A percentile compares a stretch with the other conserved stretches of the same genome.
Conservation (phyloP, 2,113 vertebrate genomes). For the Caranx melampygus region DNA sequence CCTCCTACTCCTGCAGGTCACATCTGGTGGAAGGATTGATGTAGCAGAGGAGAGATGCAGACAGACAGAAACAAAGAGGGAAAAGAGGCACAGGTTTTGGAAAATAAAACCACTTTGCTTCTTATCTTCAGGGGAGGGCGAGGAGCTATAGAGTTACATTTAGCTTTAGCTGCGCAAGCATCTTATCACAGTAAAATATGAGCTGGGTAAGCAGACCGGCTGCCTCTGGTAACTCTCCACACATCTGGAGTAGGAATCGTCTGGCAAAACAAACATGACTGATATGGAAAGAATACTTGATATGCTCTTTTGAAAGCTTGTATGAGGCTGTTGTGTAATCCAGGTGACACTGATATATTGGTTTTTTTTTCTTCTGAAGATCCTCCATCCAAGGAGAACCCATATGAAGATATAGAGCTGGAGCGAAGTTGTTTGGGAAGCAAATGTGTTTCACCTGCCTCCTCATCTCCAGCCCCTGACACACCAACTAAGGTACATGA, state of each 20-base stretch:
- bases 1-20: slow-evolving; percentile 58
- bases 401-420: slow-evolving; percentile 96
- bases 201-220: slow-evolving; percentile 28
- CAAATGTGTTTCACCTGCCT: slow-evolving; percentile 88
- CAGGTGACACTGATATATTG: slow-evolving; percentile 15
- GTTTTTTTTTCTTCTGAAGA: slow-evolving; percentile 81
- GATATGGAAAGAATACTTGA: slow-evolving; percentile 55
- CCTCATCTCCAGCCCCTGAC: slow-evolving; percentile 87
- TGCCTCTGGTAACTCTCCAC: slow-evolving; percentile 51
- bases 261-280: slow-evolving; percentile 61
- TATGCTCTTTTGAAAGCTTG: slow-evolving; percentile 30
- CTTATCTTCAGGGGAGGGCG: slow-evolving; percentile 47
- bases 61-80: slow-evolving; percentile 34
- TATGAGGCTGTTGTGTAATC: slow-evolving; percentile 27
- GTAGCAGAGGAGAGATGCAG: slow-evolving; percentile 26
- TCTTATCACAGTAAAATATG: slow-evolving; percentile 62
- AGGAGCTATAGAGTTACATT: slow-evolving; percentile 43
- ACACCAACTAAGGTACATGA: slow-evolving; percentile 89
- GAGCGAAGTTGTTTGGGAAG: slow-evolving; percentile 91
- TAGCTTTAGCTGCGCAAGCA: slow-evolving; percentile 41
- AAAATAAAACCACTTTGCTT: slow-evolving; percentile 38
- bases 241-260: slow-evolving; percentile 69
- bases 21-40: slow-evolving; percentile 81
- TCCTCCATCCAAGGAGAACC: slow-evolving; percentile 95
- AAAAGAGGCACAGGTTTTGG: slow-evolving; percentile 39